These are phyloP conservation scores for Eilema depressum DNA, from an alignment of 2,888 invertebrate genomes.

Conservation along the genomic window DNA sequence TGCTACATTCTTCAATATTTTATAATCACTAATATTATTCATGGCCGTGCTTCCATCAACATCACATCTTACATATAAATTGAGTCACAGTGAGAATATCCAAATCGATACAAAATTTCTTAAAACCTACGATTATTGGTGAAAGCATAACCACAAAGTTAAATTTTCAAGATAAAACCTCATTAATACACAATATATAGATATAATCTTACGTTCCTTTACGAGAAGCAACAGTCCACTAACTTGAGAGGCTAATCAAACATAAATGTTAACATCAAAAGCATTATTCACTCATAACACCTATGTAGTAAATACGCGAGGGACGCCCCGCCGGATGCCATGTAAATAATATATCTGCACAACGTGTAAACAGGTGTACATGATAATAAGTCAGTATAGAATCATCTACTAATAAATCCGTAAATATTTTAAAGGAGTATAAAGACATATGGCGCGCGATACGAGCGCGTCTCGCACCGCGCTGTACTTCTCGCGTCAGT, in stretches of 20 bases:
- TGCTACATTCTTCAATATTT: slow-evolving; percentile 63
- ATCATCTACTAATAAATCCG: slow-evolving; percentile 21
- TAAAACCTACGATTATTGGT: slow-evolving; percentile 54
- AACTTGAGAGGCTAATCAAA: slow-evolving; percentile 62
- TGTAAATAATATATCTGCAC: slow-evolving; percentile 19
- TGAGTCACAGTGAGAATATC: slow-evolving; percentile 56
- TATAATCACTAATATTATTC: slow-evolving; percentile 48
- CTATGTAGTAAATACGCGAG: slow-evolving; percentile 29
- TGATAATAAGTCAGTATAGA: slow-evolving; percentile 31
- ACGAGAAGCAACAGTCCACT: slow-evolving; percentile 67
- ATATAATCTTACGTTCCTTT: slow-evolving; percentile 45
- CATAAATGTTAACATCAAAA: slow-evolving; percentile 71
- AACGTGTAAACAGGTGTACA: slow-evolving; percentile 34
- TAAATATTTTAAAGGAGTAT: slow-evolving; percentile 2
- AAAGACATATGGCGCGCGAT: slow-evolving; percentile 33
- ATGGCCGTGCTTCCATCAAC: slow-evolving; percentile 65
- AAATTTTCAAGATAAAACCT: slow-evolving; percentile 57
- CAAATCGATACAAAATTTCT: slow-evolving; percentile 55
- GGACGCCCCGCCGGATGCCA: slow-evolving; percentile 35
- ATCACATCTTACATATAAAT: slow-evolving; percentile 55
- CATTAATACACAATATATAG: slow-evolving; percentile 63
- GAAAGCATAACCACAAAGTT: slow-evolving; percentile 62
- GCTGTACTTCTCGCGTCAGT: not conserved
- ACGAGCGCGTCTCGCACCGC: not conserved
- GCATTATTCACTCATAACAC: slow-evolving; percentile 54